Evolutionary conservation across 2,797 vertebrate species (phyloP).

Genomic region (Anguilla marmorata): DNA sequence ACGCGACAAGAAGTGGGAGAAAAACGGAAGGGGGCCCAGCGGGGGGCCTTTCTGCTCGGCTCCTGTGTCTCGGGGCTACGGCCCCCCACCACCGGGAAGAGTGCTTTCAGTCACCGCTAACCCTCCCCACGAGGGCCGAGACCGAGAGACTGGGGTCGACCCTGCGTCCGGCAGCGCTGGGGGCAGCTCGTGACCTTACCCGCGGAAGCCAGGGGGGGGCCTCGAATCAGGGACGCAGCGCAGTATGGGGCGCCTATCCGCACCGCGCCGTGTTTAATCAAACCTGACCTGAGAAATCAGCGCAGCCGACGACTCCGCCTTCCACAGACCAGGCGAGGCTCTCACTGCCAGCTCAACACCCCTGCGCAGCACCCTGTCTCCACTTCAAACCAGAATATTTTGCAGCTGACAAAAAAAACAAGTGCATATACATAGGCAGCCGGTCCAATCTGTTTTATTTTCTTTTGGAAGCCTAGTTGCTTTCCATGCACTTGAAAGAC

Average conservation of each 20-base stretch:
- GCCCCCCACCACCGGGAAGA: neutral
- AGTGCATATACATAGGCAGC: slow-evolving; percentile 46
- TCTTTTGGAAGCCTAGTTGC: slow-evolving; percentile 24
- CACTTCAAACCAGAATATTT: slow-evolving; percentile 32
- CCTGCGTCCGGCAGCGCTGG: slow-evolving; percentile 52
- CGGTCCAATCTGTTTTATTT: slow-evolving; percentile 23
- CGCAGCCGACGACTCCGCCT: too few relatives aligned
- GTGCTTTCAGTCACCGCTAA: neutral
- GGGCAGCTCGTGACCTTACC: slow-evolving; percentile 62
- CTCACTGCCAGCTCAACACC: neutral
- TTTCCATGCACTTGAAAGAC: slow-evolving; percentile 41
- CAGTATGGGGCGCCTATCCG: slow-evolving; percentile 65
- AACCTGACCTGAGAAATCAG: slow-evolving; percentile 53
- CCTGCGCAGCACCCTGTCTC: neutral
- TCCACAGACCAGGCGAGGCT: neutral
- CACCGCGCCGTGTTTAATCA: slow-evolving; percentile 64
- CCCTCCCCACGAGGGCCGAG: slow-evolving; percentile 40
- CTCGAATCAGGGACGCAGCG: slow-evolving; percentile 38
- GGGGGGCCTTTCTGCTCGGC: neutral
- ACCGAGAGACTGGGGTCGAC: slow-evolving; percentile 59
- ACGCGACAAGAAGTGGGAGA: neutral
- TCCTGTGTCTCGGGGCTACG: neutral
- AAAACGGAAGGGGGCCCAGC: neutral
- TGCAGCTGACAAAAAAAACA: slow-evolving; percentile 10
- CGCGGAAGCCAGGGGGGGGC: slow-evolving; percentile 30